A percentile compares a stretch with the other conserved stretches of the same genome.
Evolutionary conservation across 2,113 vertebrate species (phyloP).

Genomic region (Brienomyrus longianalis): DNA sequence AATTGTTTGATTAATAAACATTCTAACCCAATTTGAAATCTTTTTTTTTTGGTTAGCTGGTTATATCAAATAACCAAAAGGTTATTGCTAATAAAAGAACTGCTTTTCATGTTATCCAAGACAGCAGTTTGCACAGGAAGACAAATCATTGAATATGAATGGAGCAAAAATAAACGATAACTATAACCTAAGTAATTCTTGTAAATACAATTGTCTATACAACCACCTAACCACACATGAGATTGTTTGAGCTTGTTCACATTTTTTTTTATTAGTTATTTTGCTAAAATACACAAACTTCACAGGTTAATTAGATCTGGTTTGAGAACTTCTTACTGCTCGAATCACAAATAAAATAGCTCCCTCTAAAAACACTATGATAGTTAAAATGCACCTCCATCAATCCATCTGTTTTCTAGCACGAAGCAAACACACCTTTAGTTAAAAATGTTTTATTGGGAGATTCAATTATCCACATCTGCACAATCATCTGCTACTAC

Average conservation of each 20-base stretch:
- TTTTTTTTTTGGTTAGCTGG: neutral
- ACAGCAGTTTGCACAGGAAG: neutral
- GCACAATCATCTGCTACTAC: neutral
- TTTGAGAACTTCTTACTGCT: neutral
- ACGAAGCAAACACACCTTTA: neutral
- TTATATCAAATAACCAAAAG: neutral
- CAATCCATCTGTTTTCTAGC: neutral
- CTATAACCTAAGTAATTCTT: neutral
- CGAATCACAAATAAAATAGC: neutral
- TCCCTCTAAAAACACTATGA: neutral
- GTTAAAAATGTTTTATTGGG: neutral
- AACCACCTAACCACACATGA: neutral
- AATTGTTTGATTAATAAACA: neutral
- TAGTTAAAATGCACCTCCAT: neutral
- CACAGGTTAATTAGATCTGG: neutral
- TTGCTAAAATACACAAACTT: neutral
- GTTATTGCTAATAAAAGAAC: neutral
- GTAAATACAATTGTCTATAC: neutral
- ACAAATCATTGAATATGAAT: neutral
- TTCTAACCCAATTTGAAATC: neutral
- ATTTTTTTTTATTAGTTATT: neutral
- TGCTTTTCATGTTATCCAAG: neutral
- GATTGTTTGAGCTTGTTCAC: neutral
- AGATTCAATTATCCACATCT: neutral
- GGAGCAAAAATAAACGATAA: neutral